Evolutionary conservation across 2,797 vertebrate species (phyloP).

Genomic region (Crocidura indochinensis): DNA sequence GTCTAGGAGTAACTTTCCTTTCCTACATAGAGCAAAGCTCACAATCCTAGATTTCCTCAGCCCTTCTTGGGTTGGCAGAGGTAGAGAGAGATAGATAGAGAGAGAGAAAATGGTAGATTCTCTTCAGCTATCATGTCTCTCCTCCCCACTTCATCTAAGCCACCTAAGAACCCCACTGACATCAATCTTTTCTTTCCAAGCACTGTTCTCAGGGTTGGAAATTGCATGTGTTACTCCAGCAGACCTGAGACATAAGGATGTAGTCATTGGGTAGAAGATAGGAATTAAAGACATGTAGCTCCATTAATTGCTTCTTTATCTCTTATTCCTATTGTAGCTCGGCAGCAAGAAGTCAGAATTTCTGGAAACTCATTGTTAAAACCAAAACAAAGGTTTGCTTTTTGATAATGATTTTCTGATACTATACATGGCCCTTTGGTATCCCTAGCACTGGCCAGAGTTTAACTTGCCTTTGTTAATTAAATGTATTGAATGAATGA

Average conservation of each 20-base stretch:
- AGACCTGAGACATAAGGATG: not conserved
- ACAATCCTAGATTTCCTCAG: no score
- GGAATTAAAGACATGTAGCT: not conserved
- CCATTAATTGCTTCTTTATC: not conserved
- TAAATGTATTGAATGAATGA: not conserved
- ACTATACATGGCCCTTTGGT: not conserved
- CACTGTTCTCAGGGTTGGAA: no score
- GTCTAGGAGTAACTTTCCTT: no score
- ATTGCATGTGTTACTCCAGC: no score
- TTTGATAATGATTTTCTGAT: not conserved
- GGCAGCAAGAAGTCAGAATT: conserved; percentile 15
- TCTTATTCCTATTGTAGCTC: not conserved
- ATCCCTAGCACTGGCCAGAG: not conserved
- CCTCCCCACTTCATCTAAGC: no score
- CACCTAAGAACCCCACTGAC: no score
- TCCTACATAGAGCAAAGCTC: no score
- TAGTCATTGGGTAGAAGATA: not conserved
- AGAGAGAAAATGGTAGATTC: no score
- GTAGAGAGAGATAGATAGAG: no score
- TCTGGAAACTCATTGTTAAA: conserved; percentile 28
- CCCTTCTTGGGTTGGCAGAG: no score
- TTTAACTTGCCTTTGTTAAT: not conserved
- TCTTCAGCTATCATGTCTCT: no score
- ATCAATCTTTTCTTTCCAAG: no score
- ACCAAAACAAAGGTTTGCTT: not conserved